A percentile compares a stretch with the other conserved stretches of the same genome.
Evolutionary conservation across 1,140 invertebrate genomes (phyloP).

Genomic region (Latrodectus geometricus): DNA sequence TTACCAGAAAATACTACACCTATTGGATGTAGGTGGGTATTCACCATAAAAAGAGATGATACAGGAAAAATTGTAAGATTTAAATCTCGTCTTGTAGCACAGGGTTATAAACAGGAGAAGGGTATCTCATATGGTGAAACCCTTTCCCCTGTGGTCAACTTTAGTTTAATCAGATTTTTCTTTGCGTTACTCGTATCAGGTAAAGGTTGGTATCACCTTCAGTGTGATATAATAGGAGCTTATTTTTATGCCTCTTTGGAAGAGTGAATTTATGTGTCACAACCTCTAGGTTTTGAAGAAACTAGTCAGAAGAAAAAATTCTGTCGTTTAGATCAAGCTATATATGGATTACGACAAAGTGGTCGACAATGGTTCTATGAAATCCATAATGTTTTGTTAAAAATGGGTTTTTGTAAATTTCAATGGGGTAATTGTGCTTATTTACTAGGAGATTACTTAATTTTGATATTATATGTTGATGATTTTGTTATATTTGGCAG

Average conservation of each 20-base stretch:
- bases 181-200: not conserved
- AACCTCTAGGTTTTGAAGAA: not conserved
- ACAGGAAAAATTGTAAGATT: not conserved
- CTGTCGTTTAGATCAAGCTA: conserved; percentile 8
- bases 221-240: not conserved
- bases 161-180: conserved; percentile 21
- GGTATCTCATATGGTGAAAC: not conserved
- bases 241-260: not conserved
- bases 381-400: not conserved
- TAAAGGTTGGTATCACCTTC: not conserved
- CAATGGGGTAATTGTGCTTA: not conserved
- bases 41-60: conserved; percentile 5
- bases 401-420: not conserved
- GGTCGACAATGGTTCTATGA: not conserved
- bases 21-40: conserved; percentile 23
- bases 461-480: conserved; percentile 7
- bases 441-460: not conserved
- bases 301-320: not conserved
- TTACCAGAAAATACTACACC: not conserved
- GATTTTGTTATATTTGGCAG: conserved; percentile 6
- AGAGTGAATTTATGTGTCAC: not conserved
- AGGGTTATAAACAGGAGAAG: conserved; percentile 4
- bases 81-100: conserved; percentile 22
- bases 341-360: not conserved
- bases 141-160: conserved; percentile 1